Evolutionary conservation across 2,888 invertebrate genomes (phyloP), one percentile per base, ranked within the genome.

Genomic region (Pyrochroa serraticornis): DNA sequence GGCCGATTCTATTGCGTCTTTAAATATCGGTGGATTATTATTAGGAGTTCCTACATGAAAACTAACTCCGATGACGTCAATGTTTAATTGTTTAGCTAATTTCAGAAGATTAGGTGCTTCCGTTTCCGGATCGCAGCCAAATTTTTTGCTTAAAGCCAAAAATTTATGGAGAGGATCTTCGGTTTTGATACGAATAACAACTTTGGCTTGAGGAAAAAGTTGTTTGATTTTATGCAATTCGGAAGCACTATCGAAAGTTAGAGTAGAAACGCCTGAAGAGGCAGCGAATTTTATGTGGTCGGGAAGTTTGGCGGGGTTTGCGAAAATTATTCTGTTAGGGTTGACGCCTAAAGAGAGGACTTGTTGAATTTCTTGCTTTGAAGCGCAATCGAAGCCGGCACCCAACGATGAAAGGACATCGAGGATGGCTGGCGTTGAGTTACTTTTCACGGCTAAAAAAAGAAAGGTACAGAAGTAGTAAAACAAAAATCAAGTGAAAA

Each of bases 11-110:
- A 74, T 72, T 14, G 72, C 72, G 39, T 71, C 60, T 10, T 62
- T 56, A 41, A 70, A 74, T 0, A 67, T 71, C 10, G 58, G 53
- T 2, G 71, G 68, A 44, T 73, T 71, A 39, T 84, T 82, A 71
- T 95, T 95, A 14, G 95, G 95, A 3, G 95, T 95, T 2, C 97
- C 97, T 65, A 96, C 97, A 80, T 97, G 97, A 83, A 97, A 97
- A 69, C 95, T 93, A 8, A 90, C 84, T 33, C 91, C 91, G 12
- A 87, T 80, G 57, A 91, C 85, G 68, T 91, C 86, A 6, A 97
- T 83, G 8, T 85, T 87, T 58, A 95, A 80, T 54, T 88, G 84
- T 56, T 86, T 85, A 1, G 96, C 94, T 36, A 90, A 79, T 61
- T 87, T 84, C 67, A 93, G 83, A 37, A 95, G 82, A 0, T 85